These are phyloP conservation scores for Vanessa tameamea DNA, from an alignment of 1,140 invertebrate genomes.

Conservation along the genomic window DNA sequence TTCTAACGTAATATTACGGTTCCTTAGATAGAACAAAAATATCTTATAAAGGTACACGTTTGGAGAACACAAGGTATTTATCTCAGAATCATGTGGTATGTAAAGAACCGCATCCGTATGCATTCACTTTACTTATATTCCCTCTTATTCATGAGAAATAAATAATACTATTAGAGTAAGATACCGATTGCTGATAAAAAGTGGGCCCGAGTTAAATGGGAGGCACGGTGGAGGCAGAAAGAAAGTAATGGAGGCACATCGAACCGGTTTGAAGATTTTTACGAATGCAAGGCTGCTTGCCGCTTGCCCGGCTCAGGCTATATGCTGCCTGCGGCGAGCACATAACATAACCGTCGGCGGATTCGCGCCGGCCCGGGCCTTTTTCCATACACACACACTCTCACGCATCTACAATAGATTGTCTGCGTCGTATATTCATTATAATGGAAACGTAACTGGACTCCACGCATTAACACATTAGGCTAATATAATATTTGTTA, in stretches of 20 bases:
- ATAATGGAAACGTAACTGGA: constrained; percentile 72
- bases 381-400: constrained; percentile 61
- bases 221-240: constrained; percentile 77
- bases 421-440: constrained; percentile 59
- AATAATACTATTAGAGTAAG: constrained; percentile 80
- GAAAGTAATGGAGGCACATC: constrained; percentile 80
- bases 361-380: constrained; percentile 73
- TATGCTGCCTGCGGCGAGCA: constrained; percentile 69
- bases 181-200: constrained; percentile 81
- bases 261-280: constrained; percentile 80
- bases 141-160: constrained; percentile 80
- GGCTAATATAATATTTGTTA: constrained; percentile 69
- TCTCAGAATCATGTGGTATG: constrained; percentile 66
- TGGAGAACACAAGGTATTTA: constrained; percentile 51
- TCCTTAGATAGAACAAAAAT: not conserved
- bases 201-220: constrained; percentile 79
- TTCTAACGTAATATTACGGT: not conserved
- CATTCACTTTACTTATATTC: constrained; percentile 77
- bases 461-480: constrained; percentile 59
- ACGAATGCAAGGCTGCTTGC: constrained; percentile 77
- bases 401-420: constrained; percentile 43
- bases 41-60: not conserved
- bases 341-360: constrained; percentile 71
- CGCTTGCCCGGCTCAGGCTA: constrained; percentile 56
- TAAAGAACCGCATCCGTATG: constrained; percentile 70